These are phyloP conservation scores for Paracanthobrama guichenoti DNA, from an alignment of 2,113 vertebrate species.

Conservation along the genomic window DNA sequence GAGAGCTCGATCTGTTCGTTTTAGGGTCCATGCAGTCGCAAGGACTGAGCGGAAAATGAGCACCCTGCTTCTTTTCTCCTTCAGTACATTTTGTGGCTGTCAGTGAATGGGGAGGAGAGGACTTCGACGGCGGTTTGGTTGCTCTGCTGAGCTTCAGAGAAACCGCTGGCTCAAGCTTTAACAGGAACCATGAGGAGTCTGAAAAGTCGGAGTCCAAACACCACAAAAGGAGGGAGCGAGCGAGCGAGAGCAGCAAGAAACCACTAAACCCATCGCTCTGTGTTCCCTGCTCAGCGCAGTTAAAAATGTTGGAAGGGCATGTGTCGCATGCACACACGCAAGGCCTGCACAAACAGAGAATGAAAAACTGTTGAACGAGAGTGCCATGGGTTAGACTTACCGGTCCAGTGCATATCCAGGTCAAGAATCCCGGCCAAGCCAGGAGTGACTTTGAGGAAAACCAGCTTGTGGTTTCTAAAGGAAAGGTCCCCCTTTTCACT, in stretches of 20 bases:
- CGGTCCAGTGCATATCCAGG: slow-evolving; percentile 47
- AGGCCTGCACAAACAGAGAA: slow-evolving; percentile 2
- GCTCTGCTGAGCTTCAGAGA: slow-evolving; percentile 52
- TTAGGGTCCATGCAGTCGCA: slow-evolving; percentile 8
- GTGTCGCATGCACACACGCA: background rate
- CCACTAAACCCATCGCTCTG: slow-evolving; percentile 33
- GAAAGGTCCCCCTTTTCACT: slow-evolving; percentile 13
- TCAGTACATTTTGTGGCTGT: slow-evolving; percentile 30
- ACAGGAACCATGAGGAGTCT: slow-evolving; percentile 56
- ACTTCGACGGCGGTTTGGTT: slow-evolving; percentile 47
- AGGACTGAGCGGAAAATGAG: slow-evolving; percentile 41
- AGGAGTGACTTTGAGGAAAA: slow-evolving; percentile 34
- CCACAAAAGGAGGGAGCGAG: slow-evolving; percentile 46
- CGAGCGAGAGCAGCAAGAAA: slow-evolving; percentile 40
- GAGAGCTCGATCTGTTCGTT: background rate
- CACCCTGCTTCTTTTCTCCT: slow-evolving; percentile 36
- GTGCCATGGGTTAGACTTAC: slow-evolving; percentile 41
- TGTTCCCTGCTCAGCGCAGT: slow-evolving; percentile 6
- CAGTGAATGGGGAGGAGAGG: slow-evolving; percentile 46
- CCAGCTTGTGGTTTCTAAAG: slow-evolving; percentile 20
- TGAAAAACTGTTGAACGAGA: background rate
- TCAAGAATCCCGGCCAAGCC: slow-evolving; percentile 39
- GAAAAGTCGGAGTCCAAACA: slow-evolving; percentile 55
- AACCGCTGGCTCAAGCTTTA: slow-evolving; percentile 61
- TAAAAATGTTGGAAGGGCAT: slow-evolving; percentile 35